Evolutionary conservation across 53 echinoderm and acorn worm species (phyloP).

Genomic region (Paracentrotus lividus): DNA sequence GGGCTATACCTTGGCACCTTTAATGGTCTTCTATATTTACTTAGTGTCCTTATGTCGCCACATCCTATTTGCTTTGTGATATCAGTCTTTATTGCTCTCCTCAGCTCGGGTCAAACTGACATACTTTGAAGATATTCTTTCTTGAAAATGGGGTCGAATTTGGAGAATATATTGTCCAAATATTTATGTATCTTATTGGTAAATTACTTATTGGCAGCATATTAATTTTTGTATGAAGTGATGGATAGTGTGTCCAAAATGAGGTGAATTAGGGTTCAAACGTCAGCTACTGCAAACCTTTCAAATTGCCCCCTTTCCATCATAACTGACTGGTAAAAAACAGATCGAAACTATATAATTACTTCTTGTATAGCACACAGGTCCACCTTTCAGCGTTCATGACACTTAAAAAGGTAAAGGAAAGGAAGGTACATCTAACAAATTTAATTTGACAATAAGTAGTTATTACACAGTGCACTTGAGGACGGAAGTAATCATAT

Average conservation of each 20-base stretch:
- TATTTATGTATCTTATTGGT: slow-evolving; percentile 3
- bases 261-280: slow-evolving; percentile 24
- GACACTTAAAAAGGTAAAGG: no score
- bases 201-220: not conserved
- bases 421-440: no score
- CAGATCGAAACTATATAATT: no score
- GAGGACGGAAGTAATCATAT: not conserved
- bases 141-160: slow-evolving; percentile 30
- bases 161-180: not conserved
- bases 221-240: not conserved
- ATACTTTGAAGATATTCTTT: slow-evolving; percentile 26
- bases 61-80: slow-evolving; percentile 55
- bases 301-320: not conserved
- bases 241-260: not conserved
- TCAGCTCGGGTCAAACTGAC: not conserved
- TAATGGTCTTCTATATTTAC: slow-evolving; percentile 9
- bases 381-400: no score
- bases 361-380: no score
- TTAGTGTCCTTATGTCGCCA: slow-evolving; percentile 45
- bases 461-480: not conserved
- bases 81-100: not conserved
- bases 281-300: not conserved
- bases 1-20: slow-evolving; percentile 32
- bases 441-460: no score
- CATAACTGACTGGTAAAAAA: no score